Evolutionary conservation across 2,888 invertebrate genomes (phyloP).

Genomic region (Hoplodrina ambigua): DNA sequence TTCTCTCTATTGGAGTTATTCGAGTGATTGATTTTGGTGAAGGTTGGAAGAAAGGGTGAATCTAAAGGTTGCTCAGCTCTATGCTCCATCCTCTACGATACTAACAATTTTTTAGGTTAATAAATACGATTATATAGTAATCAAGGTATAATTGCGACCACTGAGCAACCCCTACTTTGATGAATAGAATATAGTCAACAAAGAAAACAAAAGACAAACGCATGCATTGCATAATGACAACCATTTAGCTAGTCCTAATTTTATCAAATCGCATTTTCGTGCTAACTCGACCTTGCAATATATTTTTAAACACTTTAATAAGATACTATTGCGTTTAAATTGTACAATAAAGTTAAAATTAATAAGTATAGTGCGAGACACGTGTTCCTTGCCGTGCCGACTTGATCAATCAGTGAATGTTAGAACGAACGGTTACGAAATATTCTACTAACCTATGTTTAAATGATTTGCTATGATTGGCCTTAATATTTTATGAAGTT

Average conservation of each 20-base stretch:
- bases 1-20: no score
- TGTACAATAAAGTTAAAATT: slow-evolving; percentile 51
- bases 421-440: slow-evolving; percentile 56
- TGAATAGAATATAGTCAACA: neutral
- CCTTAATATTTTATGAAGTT: slow-evolving; percentile 23
- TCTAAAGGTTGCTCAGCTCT: no score
- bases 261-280: slow-evolving; percentile 22
- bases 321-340: slow-evolving; percentile 43
- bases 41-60: no score
- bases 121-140: no score
- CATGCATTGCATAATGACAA: neutral
- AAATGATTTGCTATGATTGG: slow-evolving; percentile 40
- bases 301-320: slow-evolving; percentile 43
- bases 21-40: no score
- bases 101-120: no score
- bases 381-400: slow-evolving; percentile 55
- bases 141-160: no score
- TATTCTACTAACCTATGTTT: slow-evolving; percentile 48
- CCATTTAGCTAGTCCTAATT: neutral
- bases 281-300: slow-evolving; percentile 44
- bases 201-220: neutral
- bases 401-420: slow-evolving; percentile 72
- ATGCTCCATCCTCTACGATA: no score
- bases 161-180: no score
- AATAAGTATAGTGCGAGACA: slow-evolving; percentile 54